Conservation (phyloP, 1,140 invertebrate species). For the Zelostemma sp. region DNA sequence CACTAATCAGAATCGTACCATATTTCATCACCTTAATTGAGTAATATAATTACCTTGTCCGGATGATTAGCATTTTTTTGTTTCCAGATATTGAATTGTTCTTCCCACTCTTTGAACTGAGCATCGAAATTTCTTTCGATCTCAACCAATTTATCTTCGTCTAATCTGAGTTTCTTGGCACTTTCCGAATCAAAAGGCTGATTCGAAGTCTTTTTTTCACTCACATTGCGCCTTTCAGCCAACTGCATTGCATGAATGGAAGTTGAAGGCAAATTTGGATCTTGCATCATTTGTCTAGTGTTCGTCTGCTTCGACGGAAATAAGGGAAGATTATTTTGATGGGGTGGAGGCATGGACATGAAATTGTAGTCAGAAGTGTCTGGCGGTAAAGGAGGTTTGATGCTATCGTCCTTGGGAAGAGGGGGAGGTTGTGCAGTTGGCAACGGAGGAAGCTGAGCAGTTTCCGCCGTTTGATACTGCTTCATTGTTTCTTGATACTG, state of each 20-base stretch:
- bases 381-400: slow-evolving; percentile 65
- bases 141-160: slow-evolving; percentile 72
- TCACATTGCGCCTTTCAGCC: slow-evolving; percentile 11
- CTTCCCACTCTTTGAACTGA: slow-evolving; percentile 87
- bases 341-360: slow-evolving; percentile 58
- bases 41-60: slow-evolving; percentile 82
- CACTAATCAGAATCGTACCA: too few species aligned
- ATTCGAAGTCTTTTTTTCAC: slow-evolving; percentile 50
- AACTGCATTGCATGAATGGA: slow-evolving; percentile 56
- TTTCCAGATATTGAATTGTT: slow-evolving; percentile 88
- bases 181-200: slow-evolving; percentile 52
- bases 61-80: slow-evolving; percentile 87
- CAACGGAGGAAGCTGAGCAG: slow-evolving; percentile 60
- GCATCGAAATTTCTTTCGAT: slow-evolving; percentile 85
- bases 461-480: slow-evolving; percentile 63
- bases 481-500: slow-evolving; percentile 75
- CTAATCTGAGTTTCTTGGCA: slow-evolving; percentile 62
- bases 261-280: slow-evolving; percentile 50
- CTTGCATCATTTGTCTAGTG: slow-evolving; percentile 30
- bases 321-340: slow-evolving; percentile 64
- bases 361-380: slow-evolving; percentile 51
- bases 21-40: too few species aligned
- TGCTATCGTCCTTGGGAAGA: slow-evolving; percentile 62
- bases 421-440: slow-evolving; percentile 59
- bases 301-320: slow-evolving; percentile 52